These are phyloP conservation scores for Cathartes aura DNA, from an alignment of 2,113 vertebrate species.

Conservation along the genomic window DNA sequence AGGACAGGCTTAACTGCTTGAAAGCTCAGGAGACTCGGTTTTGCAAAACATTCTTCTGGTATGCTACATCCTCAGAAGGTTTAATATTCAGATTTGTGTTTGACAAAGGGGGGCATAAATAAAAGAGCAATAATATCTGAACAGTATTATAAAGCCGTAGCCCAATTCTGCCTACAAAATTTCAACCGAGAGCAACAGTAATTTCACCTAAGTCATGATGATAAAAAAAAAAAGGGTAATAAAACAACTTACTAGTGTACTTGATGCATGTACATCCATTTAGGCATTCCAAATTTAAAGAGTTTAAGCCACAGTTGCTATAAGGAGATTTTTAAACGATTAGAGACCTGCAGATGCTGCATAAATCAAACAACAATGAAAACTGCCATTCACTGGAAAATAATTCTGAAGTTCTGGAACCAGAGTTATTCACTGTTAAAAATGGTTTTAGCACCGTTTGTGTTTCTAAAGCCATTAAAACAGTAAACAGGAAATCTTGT, in stretches of 20 bases:
- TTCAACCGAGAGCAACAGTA: not conserved
- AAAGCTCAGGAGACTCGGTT: not conserved
- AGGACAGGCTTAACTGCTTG: not conserved
- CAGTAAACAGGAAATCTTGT: not conserved
- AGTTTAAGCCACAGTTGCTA: not conserved
- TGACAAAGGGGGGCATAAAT: not conserved
- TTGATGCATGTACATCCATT: not conserved
- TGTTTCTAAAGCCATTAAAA: conserved; percentile 13
- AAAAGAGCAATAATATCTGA: not conserved
- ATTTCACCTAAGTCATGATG: not conserved
- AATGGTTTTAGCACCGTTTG: not conserved
- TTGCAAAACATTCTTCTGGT: not conserved
- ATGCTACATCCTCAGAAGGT: not conserved
- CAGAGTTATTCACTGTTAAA: not conserved
- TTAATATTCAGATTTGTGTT: not conserved
- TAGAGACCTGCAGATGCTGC: not conserved
- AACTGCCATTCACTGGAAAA: not conserved
- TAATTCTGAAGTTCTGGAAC: not conserved
- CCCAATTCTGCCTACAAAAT: not conserved
- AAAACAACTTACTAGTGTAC: not conserved
- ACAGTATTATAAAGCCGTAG: not conserved
- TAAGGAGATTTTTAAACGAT: not conserved
- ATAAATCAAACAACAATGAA: not conserved
- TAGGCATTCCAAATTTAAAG: not conserved
- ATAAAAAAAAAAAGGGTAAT: not conserved